phyloP scores from a whole-genome alignment of 2,113 vertebrate genomes.

The Podilymbus podiceps region DNA sequence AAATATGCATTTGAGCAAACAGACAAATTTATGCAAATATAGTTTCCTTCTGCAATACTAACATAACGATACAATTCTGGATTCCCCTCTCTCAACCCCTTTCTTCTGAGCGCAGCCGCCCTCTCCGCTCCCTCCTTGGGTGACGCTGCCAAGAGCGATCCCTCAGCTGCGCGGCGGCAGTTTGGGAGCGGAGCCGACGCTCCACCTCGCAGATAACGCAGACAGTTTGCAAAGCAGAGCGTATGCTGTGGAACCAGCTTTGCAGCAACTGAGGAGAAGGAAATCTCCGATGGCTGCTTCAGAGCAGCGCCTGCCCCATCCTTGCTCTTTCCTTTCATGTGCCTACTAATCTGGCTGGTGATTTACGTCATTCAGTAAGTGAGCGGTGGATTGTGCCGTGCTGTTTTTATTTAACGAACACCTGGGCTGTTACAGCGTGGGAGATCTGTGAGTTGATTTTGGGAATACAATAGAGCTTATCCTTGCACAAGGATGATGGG shows the following conservation, averaged over 20 bases:
- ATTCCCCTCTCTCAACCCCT: not conserved
- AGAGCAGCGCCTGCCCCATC: accelerated
- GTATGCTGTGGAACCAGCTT: not conserved
- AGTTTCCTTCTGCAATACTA: not conserved
- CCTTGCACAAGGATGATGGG: not conserved
- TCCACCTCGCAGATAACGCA: not conserved
- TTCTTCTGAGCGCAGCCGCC: not conserved
- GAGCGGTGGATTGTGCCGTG: accelerated
- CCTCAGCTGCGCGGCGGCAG: not conserved
- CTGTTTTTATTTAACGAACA: accelerated
- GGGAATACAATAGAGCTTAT: not conserved
- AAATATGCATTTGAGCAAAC: conserved; percentile 38
- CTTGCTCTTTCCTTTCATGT: too few relatives aligned
- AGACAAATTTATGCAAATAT: conserved; percentile 50
- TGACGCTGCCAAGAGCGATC: not conserved
- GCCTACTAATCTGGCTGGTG: not conserved
- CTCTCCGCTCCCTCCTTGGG: not conserved
- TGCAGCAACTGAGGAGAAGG: accelerated
- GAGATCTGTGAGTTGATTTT: accelerated
- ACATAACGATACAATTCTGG: not conserved
- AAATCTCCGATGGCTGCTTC: not conserved
- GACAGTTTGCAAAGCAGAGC: not conserved
- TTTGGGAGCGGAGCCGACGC: not conserved
- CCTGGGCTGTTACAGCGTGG: not conserved
- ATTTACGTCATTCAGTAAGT: accelerated